Evolutionary conservation across 1,140 invertebrate species (phyloP).

Genomic region (Eubasilissa regina): DNA sequence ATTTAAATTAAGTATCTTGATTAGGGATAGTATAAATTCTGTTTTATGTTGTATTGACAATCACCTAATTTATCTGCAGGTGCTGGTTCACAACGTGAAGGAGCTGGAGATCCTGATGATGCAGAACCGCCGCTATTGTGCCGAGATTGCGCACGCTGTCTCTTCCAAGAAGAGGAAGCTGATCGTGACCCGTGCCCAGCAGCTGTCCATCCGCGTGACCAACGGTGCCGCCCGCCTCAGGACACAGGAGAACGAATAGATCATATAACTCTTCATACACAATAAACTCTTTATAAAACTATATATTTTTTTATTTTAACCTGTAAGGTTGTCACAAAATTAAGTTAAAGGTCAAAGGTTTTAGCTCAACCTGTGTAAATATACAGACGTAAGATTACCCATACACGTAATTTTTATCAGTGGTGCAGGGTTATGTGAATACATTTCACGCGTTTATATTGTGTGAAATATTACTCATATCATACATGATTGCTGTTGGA

Average conservation of each 20-base stretch:
- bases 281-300: conserved; percentile 19
- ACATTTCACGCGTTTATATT: too few species aligned
- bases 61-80: conserved; percentile 69
- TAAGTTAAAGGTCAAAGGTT: too few species aligned
- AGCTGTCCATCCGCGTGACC: conserved; percentile 95
- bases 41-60: too few species aligned
- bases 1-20: too few species aligned
- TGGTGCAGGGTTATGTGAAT: too few species aligned
- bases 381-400: too few species aligned
- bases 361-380: too few species aligned
- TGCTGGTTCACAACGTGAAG: conserved; percentile 74
- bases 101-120: conserved; percentile 99
- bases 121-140: conserved; percentile 98
- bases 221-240: conserved; percentile 96
- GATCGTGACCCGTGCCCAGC: conserved; percentile 97
- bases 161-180: conserved; percentile 96
- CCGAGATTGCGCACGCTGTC: conserved; percentile 97
- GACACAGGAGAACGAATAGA: conserved; percentile 98
- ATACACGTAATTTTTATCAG: too few species aligned
- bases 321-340: too few species aligned
- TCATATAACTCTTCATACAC: neutral
- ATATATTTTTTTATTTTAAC: neutral
- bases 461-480: too few species aligned
- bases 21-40: too few species aligned
- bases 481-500: too few species aligned